Evolutionary conservation across 37 sponge, comb jelly and placozoan species (phyloP).

Genomic region (Cliona cf. orientalis): DNA sequence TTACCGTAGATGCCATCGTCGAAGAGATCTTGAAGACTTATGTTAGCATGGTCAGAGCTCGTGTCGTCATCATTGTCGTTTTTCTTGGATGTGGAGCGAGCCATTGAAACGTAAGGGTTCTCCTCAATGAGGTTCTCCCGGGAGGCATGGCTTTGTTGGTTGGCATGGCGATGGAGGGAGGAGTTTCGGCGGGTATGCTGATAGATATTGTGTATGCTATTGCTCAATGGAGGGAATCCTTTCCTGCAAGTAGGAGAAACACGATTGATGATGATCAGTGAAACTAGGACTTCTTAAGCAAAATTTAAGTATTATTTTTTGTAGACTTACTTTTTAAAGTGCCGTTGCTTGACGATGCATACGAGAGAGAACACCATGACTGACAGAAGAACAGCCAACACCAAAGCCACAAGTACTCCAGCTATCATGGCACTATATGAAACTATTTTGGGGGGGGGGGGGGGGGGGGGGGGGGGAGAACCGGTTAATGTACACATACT

Average conservation of each 20-base stretch:
- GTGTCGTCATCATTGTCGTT: too few species aligned
- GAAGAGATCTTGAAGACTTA: too few species aligned
- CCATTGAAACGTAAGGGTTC: not conserved
- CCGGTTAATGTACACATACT: not conserved
- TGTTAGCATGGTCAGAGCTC: too few species aligned
- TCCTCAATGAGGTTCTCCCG: not conserved
- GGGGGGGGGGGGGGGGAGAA: not conserved
- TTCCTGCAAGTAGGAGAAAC: not conserved
- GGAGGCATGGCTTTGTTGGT: not conserved
- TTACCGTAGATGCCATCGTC: conserved; percentile 28
- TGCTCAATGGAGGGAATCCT: not conserved
- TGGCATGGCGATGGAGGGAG: not conserved
- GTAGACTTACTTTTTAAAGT: too few species aligned
- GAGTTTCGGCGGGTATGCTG: too few species aligned
- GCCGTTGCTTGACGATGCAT: not conserved
- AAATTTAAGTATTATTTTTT: too few species aligned
- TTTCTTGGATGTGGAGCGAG: not conserved
- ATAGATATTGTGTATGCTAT: too few species aligned
- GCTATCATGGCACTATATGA: not conserved
- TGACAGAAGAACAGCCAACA: conserved; percentile 1
- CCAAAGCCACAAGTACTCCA: conserved; percentile 25
- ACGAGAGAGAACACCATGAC: not conserved
- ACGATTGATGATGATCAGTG: too few species aligned
- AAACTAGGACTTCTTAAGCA: too few species aligned
- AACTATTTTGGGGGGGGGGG: not conserved